Evolutionary conservation across 2,888 invertebrate species (phyloP).

Genomic region (Automeris io): DNA sequence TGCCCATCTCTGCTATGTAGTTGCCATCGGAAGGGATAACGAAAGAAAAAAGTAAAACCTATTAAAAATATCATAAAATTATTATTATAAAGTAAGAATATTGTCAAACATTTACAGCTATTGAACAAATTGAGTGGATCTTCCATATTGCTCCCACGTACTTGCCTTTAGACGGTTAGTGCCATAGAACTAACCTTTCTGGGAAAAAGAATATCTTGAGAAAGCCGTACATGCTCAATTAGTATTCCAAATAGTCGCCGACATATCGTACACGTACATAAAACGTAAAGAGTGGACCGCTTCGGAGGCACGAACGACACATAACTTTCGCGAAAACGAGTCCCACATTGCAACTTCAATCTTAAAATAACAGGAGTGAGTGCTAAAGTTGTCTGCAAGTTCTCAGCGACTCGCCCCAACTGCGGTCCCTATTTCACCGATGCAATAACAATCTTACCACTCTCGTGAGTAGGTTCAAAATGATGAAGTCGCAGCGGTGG

Average conservation of each 20-base stretch:
- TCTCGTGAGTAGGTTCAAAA: constrained; percentile 72
- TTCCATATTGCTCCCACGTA: constrained; percentile 1
- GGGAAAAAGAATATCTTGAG: constrained; percentile 26
- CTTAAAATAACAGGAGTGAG: constrained; percentile 54
- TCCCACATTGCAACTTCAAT: constrained; percentile 49
- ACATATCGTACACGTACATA: constrained; percentile 71
- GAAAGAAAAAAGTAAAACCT: too few relatives aligned
- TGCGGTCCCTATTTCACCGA: constrained; percentile 71
- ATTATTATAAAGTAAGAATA: not conserved
- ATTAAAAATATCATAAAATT: too few relatives aligned
- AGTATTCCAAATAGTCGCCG: constrained; percentile 74
- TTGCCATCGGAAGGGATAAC: too few relatives aligned
- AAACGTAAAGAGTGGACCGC: constrained; percentile 75
- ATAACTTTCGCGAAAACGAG: constrained; percentile 56
- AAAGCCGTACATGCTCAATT: constrained; percentile 63
- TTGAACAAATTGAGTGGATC: constrained; percentile 4
- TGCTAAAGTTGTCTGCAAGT: constrained; percentile 54
- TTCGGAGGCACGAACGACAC: constrained; percentile 67
- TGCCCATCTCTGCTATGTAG: too few relatives aligned
- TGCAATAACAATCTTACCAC: constrained; percentile 73
- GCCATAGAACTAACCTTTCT: constrained; percentile 10
- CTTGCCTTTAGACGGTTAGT: constrained; percentile 18
- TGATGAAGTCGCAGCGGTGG: constrained; percentile 58
- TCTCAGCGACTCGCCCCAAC: constrained; percentile 49
- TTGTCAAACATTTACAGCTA: not conserved